Conservation (phyloP, 92 coral and sea anemone species). For the Palythoa grandiflora region DNA sequence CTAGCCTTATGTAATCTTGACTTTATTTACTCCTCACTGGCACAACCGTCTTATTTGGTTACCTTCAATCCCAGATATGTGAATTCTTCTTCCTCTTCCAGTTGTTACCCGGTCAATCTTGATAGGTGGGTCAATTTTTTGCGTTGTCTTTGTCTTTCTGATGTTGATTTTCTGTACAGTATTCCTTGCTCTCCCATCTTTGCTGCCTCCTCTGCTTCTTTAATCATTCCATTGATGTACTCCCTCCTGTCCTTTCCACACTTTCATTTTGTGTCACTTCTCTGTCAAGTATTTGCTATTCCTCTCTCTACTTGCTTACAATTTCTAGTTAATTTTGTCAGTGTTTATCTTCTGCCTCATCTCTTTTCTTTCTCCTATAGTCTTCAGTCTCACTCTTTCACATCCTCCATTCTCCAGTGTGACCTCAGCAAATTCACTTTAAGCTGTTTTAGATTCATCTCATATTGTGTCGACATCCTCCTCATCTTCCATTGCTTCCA, state of each 20-base stretch:
- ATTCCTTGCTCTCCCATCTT: slow-evolving; percentile 17
- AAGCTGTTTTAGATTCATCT: neutral
- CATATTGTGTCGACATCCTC: neutral
- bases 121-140: neutral
- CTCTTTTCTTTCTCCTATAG: slow-evolving; percentile 2
- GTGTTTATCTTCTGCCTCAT: neutral
- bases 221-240: neutral
- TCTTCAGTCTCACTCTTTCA: neutral
- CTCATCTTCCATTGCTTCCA: neutral
- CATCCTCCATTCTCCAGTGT: slow-evolving; percentile 5
- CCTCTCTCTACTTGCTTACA: slow-evolving; percentile 13
- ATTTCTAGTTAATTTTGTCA: slow-evolving; percentile 11
- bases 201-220: slow-evolving; percentile 37
- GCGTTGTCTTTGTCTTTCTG: too few species aligned
- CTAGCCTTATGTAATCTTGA: neutral
- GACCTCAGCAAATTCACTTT: neutral
- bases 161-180: neutral
- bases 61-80: neutral
- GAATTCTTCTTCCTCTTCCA: neutral
- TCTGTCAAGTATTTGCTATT: slow-evolving; percentile 6
- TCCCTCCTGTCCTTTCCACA: slow-evolving; percentile 28
- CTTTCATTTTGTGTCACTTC: neutral
- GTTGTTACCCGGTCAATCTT: neutral
- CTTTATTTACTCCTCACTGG: neutral
- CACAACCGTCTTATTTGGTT: neutral